A percentile compares a stretch with the other conserved stretches of the same genome.
Conservation (phyloP, 1,140 invertebrate species). For the Aphis gossypii region DNA sequence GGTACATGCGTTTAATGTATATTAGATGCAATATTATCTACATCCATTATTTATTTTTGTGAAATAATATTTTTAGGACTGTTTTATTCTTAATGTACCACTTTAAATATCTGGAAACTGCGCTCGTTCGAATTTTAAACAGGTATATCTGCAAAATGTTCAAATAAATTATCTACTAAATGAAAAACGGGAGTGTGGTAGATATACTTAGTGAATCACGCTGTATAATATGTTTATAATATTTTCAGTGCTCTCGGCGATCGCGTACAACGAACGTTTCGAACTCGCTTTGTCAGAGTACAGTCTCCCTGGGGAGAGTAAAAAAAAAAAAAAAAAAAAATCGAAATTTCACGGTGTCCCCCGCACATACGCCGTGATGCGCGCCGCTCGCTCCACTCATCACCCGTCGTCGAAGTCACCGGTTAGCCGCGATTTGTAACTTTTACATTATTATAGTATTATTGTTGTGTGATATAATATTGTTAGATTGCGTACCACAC, state of each 20-base stretch:
- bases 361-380: not conserved
- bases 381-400: not conserved
- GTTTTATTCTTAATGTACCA: too few species aligned
- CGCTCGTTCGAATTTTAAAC: too few species aligned
- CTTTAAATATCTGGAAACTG: too few species aligned
- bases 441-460: not conserved
- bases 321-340: not conserved
- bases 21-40: too few species aligned
- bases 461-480: not conserved
- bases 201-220: too few species aligned
- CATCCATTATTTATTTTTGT: too few species aligned
- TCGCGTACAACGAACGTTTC: not conserved
- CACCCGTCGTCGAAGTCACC: not conserved
- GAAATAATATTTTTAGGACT: too few species aligned
- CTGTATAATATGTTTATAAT: not conserved
- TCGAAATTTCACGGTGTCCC: conserved; percentile 53
- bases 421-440: not conserved
- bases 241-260: not conserved
- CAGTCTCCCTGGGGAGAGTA: not conserved
- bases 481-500: not conserved
- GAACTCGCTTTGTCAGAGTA: conserved; percentile 37
- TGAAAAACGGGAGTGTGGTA: too few species aligned
- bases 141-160: too few species aligned
- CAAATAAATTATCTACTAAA: too few species aligned
- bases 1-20: too few species aligned